Base-by-base conservation (phyloP, 2,888 invertebrate species). In the Syrphus vitripennis region DNA sequence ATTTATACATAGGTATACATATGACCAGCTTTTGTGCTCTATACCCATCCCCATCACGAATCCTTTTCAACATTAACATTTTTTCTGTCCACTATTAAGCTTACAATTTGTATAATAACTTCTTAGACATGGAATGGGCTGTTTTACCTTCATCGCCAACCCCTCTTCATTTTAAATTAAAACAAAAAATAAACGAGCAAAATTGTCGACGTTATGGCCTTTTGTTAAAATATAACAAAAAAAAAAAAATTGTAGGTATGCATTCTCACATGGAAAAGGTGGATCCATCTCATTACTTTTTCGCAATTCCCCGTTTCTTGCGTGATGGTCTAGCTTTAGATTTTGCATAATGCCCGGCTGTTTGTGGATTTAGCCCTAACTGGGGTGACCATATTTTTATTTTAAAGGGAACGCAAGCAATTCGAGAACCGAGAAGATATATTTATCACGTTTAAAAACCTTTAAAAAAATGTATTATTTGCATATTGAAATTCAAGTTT, bases 201-300 rank as follows among this genome's bases (percentile, higher is more conserved):
- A 61, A 40, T 61, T 40, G 42, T 63, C 29, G 65, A 19, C 48
- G 34, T 50, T 19, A 19, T 71, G 70, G 19, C 63, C 71, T 78
- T 82, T 77, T 77, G 71, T 71, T 82, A 14, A 1, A 3, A 19
- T 2, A 48, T 16, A 19, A 19, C 3, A 4, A 19, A 0, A 37
- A 45, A 24, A 19, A 12, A 31, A 55, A 71, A 77, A 57, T 57
- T 72, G 57, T 67, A n/a, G n/a, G n/a, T n/a, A 40, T 81, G 50
- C 69, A 69, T 61, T 31, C 29, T 45, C 37, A 61, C 48, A 79
- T 76, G 76, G 31, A 77, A 40, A 65, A 82, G 59, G 71, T 65
- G 72, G 65, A 82, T 82, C 77, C 77, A 77, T 67, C 82, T 82
- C 77, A 82, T 77, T 77, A 82, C 82, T 77, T 77, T 77, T 71